Conservation (phyloP, 1,140 invertebrate genomes). For the Pygmarrhopalites habei region DNA sequence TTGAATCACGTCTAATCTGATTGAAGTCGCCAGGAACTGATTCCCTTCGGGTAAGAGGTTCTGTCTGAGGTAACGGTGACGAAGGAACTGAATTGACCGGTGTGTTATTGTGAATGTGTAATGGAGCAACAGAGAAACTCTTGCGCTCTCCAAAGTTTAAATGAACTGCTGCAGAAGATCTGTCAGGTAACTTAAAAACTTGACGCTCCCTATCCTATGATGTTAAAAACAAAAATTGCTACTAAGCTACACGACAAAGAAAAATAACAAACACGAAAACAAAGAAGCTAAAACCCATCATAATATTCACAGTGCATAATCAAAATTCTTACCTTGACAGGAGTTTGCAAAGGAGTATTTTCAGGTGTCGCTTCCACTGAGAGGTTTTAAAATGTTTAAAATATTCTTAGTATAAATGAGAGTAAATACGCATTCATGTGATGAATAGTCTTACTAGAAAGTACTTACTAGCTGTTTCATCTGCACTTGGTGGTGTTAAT, state of each 20-base stretch:
- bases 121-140: conserved; percentile 16
- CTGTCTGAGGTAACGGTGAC: conserved; percentile 16
- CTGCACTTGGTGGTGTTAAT: conserved; percentile 44
- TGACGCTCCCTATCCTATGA: conserved; percentile 24
- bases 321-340: conserved; percentile 54
- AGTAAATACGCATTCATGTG: no score
- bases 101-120: conserved; percentile 23
- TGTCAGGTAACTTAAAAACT: conserved; percentile 25
- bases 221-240: neutral
- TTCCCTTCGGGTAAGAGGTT: neutral
- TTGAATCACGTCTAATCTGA: conserved; percentile 37
- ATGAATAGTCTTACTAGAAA: no score
- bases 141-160: conserved; percentile 9
- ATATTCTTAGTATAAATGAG: no score
- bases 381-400: no score
- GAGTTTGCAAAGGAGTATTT: conserved; percentile 57
- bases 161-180: conserved; percentile 22
- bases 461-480: conserved; percentile 78
- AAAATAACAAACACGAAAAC: conserved; percentile 12
- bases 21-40: neutral
- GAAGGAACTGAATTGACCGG: conserved; percentile 13
- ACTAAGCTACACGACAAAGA: conserved; percentile 7
- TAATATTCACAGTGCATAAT: neutral
- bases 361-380: conserved; percentile 78
- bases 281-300: neutral